Base-by-base conservation (phyloP, 2,797 vertebrate genomes). In the Myripristis murdjan region DNA sequence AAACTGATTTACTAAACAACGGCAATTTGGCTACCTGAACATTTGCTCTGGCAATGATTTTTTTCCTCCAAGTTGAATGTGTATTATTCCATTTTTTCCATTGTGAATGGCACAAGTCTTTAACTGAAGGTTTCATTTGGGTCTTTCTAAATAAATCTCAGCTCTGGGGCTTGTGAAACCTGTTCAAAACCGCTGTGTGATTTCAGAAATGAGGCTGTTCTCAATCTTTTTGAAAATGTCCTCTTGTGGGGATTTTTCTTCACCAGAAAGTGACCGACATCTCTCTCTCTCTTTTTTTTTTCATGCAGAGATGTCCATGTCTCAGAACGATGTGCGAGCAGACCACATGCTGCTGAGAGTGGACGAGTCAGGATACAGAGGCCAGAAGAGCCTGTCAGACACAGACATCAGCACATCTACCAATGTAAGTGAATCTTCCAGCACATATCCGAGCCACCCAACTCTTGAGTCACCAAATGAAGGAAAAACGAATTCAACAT, bases 271-370 rank as follows among this genome's bases (percentile, higher is more conserved):
- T 4, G 26, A 57, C 6, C 18, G 10, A 44, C 1, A n/a, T 57
- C 15, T 49, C 5, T n/a, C n/a, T n/a, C n/a, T n/a, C n/a, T n/a
- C n/a, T n/a, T n/a, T n/a, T 39, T 72, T 37, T 69, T 11, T 52
- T 1, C 0, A 71, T 82, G 74, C 83, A 99, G 97, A 96, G 75
- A 93, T 97, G 43, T 98, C 97, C 5, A 95, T 90, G 44, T 98
- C 97, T 75, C 97, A 98, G 84, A 96, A 94, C 39, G 97, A 99
- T n/a, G 83, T 98, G 90, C 83, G 78, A 20, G 91, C 77, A 37
- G 95, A 95, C 68, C 88, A 77, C 60, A 20, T 35, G 9, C 87
- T 93, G 49, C 94, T 95, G 23, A 93, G 88, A 1, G 91, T 92
- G 0, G 73, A 89, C 47, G 77, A n/a, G 26, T 82, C 87, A 0